Percentiles rank a stretch among this genome's conserved stretches.
Evolutionary conservation across 2,888 invertebrate species (phyloP).

Genomic region (Galerucella calmariensis): DNA sequence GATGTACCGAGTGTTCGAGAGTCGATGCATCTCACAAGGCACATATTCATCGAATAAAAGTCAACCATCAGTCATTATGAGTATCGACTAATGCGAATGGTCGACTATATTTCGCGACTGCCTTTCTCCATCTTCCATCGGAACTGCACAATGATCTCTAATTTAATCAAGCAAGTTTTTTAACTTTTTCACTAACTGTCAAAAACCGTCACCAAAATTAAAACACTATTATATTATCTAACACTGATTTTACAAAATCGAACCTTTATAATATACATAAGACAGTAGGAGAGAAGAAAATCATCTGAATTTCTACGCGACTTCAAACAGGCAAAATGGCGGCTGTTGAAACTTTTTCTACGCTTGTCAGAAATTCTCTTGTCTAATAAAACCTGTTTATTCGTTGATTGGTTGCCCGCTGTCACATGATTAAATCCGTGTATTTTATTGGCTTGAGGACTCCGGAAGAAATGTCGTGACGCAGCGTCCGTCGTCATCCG

Average conservation of each 20-base stretch:
- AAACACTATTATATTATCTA: conserved; percentile 58
- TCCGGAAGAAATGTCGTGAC: conserved; percentile 65
- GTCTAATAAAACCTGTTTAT: conserved; percentile 65
- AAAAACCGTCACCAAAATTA: conserved; percentile 63
- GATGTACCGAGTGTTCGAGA: conserved; percentile 76
- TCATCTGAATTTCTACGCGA: conserved; percentile 81
- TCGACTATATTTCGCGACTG: conserved; percentile 68
- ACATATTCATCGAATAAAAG: conserved; percentile 76
- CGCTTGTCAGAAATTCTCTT: conserved; percentile 87
- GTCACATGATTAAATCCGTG: conserved; percentile 65
- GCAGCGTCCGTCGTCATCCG: conserved; percentile 62
- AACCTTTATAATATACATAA: conserved; percentile 61
- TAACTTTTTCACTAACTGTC: conserved; percentile 68
- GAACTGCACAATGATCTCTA: conserved; percentile 79
- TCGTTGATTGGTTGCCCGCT: conserved; percentile 62
- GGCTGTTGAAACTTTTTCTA: conserved; percentile 96
- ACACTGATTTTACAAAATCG: conserved; percentile 62
- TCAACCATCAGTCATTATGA: conserved; percentile 86
- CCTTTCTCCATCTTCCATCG: conserved; percentile 81
- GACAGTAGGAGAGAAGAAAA: conserved; percentile 75
- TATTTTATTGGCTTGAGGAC: conserved; percentile 62
- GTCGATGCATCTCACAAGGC: conserved; percentile 80
- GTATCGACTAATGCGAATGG: conserved; percentile 75
- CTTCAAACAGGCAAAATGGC: conserved; percentile 91
- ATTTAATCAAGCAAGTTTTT: conserved; percentile 72